Evolutionary conservation across 2,797 vertebrate species (phyloP).

Genomic region (Microcaecilia unicolor): DNA sequence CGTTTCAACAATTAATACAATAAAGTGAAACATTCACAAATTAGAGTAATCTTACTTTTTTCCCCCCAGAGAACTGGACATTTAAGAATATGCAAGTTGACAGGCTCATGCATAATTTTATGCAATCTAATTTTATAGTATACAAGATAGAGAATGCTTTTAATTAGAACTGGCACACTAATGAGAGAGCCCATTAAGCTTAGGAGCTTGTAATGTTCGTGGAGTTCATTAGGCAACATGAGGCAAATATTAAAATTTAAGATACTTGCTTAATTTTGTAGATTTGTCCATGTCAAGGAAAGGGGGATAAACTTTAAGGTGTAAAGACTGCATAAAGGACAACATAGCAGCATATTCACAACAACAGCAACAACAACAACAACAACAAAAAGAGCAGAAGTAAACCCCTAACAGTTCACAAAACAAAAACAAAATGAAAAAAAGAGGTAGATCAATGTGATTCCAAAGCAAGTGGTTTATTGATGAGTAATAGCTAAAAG

Average conservation of each 20-base stretch:
- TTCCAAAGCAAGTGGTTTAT: too few relatives aligned
- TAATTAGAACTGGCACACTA: constrained; percentile 23
- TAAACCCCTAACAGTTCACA: too few relatives aligned
- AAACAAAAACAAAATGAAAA: too few relatives aligned
- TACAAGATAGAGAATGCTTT: constrained; percentile 9
- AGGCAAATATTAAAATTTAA: constrained; percentile 19
- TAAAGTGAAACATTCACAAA: constrained; percentile 2
- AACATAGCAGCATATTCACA: too few relatives aligned
- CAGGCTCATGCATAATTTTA: constrained; percentile 18
- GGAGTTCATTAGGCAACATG: background rate
- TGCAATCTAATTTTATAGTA: constrained; percentile 20
- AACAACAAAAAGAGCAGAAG: too few relatives aligned
- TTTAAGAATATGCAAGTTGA: constrained; percentile 22
- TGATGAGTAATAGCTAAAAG: too few relatives aligned
- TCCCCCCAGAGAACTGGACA: constrained; percentile 2
- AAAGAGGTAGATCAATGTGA: too few relatives aligned
- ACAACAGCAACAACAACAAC: too few relatives aligned
- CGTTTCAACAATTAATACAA: constrained; percentile 8
- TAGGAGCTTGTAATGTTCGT: constrained; percentile 6
- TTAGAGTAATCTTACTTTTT: constrained; percentile 4
- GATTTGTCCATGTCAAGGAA: too few relatives aligned
- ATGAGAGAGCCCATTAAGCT: constrained; percentile 19
- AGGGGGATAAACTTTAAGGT: too few relatives aligned
- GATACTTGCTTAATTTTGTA: too few relatives aligned
- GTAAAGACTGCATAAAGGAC: too few relatives aligned